Conservation (phyloP, 1,140 invertebrate species). For the Vollenhovia emeryi region DNA sequence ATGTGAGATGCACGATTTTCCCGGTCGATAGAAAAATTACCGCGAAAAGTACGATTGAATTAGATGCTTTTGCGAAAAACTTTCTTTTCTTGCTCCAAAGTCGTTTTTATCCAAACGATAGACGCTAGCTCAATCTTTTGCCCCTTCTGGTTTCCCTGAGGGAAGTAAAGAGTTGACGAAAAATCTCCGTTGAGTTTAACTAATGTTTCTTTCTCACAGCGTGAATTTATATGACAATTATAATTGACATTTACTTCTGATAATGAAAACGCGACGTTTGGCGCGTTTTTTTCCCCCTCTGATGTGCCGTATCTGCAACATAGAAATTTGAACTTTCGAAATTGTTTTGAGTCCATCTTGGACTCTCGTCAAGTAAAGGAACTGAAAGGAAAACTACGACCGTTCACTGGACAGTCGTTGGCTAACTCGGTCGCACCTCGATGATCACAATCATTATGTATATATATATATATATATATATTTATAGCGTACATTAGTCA, state of each 20-base stretch:
- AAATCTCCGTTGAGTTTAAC: background rate
- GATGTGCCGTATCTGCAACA: slow-evolving; percentile 17
- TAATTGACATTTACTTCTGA: background rate
- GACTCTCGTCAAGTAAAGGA: background rate
- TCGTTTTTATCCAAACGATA: background rate
- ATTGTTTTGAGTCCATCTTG: background rate
- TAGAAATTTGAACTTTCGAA: slow-evolving; percentile 23
- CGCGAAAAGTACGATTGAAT: background rate
- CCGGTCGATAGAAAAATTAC: background rate
- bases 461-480: slow-evolving; percentile 65
- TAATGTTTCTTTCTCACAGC: background rate
- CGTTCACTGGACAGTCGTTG: slow-evolving; percentile 30
- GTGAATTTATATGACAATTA: background rate
- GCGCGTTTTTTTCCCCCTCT: background rate
- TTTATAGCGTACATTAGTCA: slow-evolving; percentile 54
- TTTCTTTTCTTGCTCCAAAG: background rate
- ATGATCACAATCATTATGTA: slow-evolving; percentile 61
- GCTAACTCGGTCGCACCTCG: slow-evolving; percentile 59
- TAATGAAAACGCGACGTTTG: background rate
- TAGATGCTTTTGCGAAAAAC: background rate
- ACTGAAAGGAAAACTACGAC: slow-evolving; percentile 15
- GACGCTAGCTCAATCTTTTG: background rate
- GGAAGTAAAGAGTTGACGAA: background rate
- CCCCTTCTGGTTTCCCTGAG: background rate
- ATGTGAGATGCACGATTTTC: background rate